Percentiles rank a stretch among this genome's conserved stretches.
phyloP scores from a whole-genome alignment of 2,888 invertebrate genomes.

The Nomada lathburiana region DNA sequence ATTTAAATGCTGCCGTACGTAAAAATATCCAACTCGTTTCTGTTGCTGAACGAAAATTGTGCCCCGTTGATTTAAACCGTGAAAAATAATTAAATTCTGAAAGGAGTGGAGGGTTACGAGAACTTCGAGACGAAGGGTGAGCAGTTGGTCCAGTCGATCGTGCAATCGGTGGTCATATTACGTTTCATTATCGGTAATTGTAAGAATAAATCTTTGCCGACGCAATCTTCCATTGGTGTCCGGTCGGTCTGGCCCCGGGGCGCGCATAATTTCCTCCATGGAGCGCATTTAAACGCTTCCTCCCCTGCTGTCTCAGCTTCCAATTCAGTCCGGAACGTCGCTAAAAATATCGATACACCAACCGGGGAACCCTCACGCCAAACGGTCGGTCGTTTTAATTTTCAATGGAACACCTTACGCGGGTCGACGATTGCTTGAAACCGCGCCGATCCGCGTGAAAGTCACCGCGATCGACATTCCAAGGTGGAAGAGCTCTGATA shows the following conservation, averaged over 20 bases:
- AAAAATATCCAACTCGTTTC: no score
- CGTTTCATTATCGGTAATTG: slow-evolving; percentile 46
- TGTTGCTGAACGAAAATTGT: no score
- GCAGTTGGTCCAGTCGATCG: not conserved
- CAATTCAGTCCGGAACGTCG: slow-evolving; percentile 48
- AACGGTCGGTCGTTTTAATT: slow-evolving; percentile 18
- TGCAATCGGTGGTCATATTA: slow-evolving; percentile 21
- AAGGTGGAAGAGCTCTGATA: no score
- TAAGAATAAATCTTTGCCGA: slow-evolving; percentile 46
- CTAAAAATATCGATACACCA: slow-evolving; percentile 55
- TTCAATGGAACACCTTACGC: slow-evolving; percentile 1
- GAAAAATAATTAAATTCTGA: no score
- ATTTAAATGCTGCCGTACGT: no score
- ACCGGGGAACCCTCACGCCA: slow-evolving; percentile 14
- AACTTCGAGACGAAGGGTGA: not conserved
- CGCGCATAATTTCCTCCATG: slow-evolving; percentile 41
- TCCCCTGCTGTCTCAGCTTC: slow-evolving; percentile 49
- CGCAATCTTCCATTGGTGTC: slow-evolving; percentile 20
- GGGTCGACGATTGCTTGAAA: no score
- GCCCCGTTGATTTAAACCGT: no score
- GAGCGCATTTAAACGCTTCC: slow-evolving; percentile 43
- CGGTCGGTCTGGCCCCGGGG: slow-evolving; percentile 22
- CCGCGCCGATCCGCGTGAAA: no score
- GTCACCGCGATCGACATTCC: no score
- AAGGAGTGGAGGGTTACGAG: no score